Conservation (phyloP, 2,888 invertebrate species). For the Cataglyphis livida region DNA sequence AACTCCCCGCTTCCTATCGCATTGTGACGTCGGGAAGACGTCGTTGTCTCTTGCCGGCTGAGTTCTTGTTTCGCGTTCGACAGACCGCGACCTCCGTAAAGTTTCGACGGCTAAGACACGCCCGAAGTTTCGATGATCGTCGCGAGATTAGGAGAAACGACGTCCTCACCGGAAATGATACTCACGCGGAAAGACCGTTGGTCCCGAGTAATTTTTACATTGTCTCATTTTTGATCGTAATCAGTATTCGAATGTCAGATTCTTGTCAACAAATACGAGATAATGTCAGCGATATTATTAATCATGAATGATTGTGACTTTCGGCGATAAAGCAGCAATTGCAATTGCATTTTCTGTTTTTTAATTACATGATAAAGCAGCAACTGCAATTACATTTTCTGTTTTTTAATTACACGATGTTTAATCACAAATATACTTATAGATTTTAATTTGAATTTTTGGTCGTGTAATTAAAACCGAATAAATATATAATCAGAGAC, state of each 20-base stretch:
- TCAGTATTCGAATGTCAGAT: neutral
- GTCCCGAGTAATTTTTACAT: neutral
- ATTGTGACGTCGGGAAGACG: constrained; percentile 68
- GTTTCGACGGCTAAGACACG: constrained; percentile 36
- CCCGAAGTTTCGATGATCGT: constrained; percentile 40
- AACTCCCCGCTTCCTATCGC: constrained; percentile 77
- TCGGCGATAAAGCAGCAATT: constrained; percentile 17
- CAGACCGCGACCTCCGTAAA: constrained; percentile 62
- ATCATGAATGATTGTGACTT: constrained; percentile 11
- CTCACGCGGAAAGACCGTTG: neutral
- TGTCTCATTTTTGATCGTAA: neutral
- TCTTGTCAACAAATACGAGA: neutral
- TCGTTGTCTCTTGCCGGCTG: constrained; percentile 47
- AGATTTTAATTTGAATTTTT: constrained; percentile 21
- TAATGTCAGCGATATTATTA: constrained; percentile 5
- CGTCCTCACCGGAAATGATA: constrained; percentile 1
- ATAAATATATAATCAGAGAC: constrained; percentile 17
- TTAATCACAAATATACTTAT: neutral
- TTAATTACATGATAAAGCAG: neutral
- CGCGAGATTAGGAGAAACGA: constrained; percentile 7
- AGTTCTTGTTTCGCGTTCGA: constrained; percentile 68
- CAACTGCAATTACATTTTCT: no score
- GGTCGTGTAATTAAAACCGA: constrained; percentile 9
- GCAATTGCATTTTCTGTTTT: neutral
- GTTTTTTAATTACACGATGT: constrained; percentile 17